These are phyloP conservation scores for Chrysomallon squamiferum DNA, from an alignment of 1,140 invertebrate species.

Conservation along the genomic window DNA sequence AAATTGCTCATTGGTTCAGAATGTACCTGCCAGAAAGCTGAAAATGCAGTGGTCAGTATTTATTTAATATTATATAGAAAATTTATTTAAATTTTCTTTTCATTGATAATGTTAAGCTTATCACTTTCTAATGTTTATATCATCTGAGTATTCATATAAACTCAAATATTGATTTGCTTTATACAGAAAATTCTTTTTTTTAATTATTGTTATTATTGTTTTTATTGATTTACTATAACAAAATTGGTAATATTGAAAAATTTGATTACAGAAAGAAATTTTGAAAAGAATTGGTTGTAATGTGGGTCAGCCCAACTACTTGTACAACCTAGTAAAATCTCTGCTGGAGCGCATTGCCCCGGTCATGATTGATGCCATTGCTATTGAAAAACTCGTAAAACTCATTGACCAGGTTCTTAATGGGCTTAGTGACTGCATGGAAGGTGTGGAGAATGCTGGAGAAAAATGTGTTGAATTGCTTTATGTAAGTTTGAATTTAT, in stretches of 20 bases:
- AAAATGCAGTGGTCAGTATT: conserved; percentile 53
- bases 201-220: too few relatives aligned
- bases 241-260: too few relatives aligned
- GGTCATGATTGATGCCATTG: conserved; percentile 92
- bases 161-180: too few relatives aligned
- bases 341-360: conserved; percentile 91
- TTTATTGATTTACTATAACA: too few relatives aligned
- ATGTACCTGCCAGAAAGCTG: conserved; percentile 85
- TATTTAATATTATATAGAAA: not conserved
- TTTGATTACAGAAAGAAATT: conserved; percentile 72
- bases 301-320: conserved; percentile 92
- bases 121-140: too few relatives aligned
- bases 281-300: conserved; percentile 92
- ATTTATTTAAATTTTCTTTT: not conserved
- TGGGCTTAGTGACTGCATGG: conserved; percentile 40
- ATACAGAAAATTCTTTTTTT: too few relatives aligned
- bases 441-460: conserved; percentile 41
- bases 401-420: conserved; percentile 57
- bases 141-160: too few relatives aligned
- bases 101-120: too few relatives aligned
- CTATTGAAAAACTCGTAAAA: conserved; percentile 64
- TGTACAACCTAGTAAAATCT: conserved; percentile 96
- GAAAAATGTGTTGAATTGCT: conserved; percentile 57
- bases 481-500: conserved; percentile 69
- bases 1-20: conserved; percentile 85